Percentiles rank a stretch among this genome's conserved stretches.
These are phyloP conservation scores for Lycia hirtaria DNA, from an alignment of 2,888 invertebrate genomes.

Conservation along the genomic window DNA sequence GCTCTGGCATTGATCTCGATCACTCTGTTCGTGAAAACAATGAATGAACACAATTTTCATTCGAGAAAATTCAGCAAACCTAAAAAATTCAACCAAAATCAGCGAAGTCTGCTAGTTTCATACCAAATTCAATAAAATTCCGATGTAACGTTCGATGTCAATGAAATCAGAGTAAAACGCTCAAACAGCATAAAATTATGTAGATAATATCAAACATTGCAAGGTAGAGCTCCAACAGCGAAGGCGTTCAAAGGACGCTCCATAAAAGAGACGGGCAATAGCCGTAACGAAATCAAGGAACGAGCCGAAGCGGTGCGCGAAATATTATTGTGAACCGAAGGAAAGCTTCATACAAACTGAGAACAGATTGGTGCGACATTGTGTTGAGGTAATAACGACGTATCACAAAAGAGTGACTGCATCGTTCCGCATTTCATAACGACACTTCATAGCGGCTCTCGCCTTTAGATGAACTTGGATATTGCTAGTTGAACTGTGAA, in stretches of 20 bases:
- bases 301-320: constrained; percentile 44
- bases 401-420: constrained; percentile 54
- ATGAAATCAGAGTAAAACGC: background rate
- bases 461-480: constrained; percentile 15
- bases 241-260: constrained; percentile 15
- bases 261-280: constrained; percentile 35
- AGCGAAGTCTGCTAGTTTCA: too few relatives aligned
- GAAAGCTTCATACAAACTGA: constrained; percentile 52
- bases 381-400: constrained; percentile 55
- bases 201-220: constrained; percentile 18
- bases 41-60: too few relatives aligned
- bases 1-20: too few relatives aligned
- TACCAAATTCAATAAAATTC: background rate
- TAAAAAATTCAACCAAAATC: too few relatives aligned
- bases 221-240: constrained; percentile 7
- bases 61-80: too few relatives aligned
- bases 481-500: constrained; percentile 10
- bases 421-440: constrained; percentile 38
- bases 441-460: constrained; percentile 8
- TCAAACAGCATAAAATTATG: constrained; percentile 4
- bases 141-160: background rate
- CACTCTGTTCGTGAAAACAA: too few relatives aligned
- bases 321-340: constrained; percentile 56
- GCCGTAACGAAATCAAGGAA: constrained; percentile 43
- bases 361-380: constrained; percentile 56